Base-by-base conservation (phyloP, 2,888 invertebrate genomes). In the Drosophila aldrichi region DNA sequence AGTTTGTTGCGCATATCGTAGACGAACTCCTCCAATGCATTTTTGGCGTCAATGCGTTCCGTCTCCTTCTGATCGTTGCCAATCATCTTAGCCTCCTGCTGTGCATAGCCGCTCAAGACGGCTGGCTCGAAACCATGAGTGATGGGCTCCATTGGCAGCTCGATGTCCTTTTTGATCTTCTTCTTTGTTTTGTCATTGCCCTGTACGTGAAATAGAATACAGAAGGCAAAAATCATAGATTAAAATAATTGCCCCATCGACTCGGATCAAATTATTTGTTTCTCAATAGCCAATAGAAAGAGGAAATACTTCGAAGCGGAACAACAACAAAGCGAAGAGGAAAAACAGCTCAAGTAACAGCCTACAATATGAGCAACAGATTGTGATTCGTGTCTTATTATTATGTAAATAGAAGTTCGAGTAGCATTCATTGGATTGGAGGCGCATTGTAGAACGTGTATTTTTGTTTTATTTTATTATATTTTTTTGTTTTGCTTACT, bases 21-120 rank as follows among this genome's bases (percentile, higher is more conserved):
- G 36, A 99, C 98, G 91, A 98, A 99, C 93, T 99, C 99, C 93
- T 99, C 99, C 0, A 99, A 95, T 4, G 98, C 97, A 93, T 99
- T 99, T 90, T 98, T 97, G 1, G 98, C 98, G 93, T 99, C 99
- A 7, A 97, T 96, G 55, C 98, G 95, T 91, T 98, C 98, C 89
- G 98, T 98, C 93, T 99, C 99, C 91, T 97, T 96, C 70, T 96
- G 95, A 92, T 99, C 99, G 85, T 96, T 96, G 61, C 95, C 94
- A 86, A 96, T 95, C 96, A 97, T 96, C 93, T 96, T 96, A 70
- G 94, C 96, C 95, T 98, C 98, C 91, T 96, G 95, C 91, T 98
- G 98, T 75, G 95, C 94, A 63, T 95, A 96, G 51, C 94, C 93
- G 90, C 97, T 96, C 49, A 98, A 92, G 43, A 97, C 96, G 22